phyloP scores from a whole-genome alignment of 2,888 invertebrate species.

The Anodontia alba region DNA sequence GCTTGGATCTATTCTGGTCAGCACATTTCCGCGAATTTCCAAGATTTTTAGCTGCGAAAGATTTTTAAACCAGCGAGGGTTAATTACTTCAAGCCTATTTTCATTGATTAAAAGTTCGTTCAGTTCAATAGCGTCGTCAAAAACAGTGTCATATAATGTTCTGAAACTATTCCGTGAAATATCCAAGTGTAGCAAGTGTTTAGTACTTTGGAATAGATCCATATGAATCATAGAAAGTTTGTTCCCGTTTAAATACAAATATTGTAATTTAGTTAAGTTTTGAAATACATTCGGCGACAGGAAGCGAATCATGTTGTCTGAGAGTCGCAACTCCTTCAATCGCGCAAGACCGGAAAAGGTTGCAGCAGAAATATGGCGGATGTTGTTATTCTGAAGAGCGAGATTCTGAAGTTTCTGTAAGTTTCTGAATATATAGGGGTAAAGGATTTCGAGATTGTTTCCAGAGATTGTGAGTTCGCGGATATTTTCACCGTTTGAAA shows the following conservation, averaged over 20 bases:
- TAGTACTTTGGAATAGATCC: slow-evolving; percentile 48
- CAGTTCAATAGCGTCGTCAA: slow-evolving; percentile 54
- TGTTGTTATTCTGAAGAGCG: slow-evolving; percentile 67
- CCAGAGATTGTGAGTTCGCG: slow-evolving; percentile 65
- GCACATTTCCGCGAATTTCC: slow-evolving; percentile 65
- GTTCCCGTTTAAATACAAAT: slow-evolving; percentile 66
- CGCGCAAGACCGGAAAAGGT: slow-evolving; percentile 57
- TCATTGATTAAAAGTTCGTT: slow-evolving; percentile 65
- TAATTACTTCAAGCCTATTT: slow-evolving; percentile 61
- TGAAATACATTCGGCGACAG: slow-evolving; percentile 62
- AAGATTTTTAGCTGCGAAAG: slow-evolving; percentile 57
- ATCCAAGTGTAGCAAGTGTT: slow-evolving; percentile 59
- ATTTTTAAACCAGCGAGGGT: slow-evolving; percentile 65
- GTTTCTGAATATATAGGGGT: slow-evolving; percentile 64
- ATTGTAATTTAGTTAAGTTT: slow-evolving; percentile 45
- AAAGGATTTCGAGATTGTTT: slow-evolving; percentile 64
- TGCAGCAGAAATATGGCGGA: slow-evolving; percentile 69
- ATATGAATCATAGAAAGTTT: slow-evolving; percentile 55
- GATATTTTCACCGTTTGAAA: slow-evolving; percentile 51
- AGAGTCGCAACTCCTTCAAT: slow-evolving; percentile 60
- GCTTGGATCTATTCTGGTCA: slow-evolving; percentile 61
- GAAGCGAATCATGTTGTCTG: slow-evolving; percentile 66
- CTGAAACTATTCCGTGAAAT: slow-evolving; percentile 66
- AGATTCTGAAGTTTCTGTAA: slow-evolving; percentile 54
- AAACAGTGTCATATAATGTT: slow-evolving; percentile 63